Evolutionary conservation across 2,113 vertebrate species (phyloP), one percentile per base, ranked within the genome.

Genomic region (Bubo scandiacus): DNA sequence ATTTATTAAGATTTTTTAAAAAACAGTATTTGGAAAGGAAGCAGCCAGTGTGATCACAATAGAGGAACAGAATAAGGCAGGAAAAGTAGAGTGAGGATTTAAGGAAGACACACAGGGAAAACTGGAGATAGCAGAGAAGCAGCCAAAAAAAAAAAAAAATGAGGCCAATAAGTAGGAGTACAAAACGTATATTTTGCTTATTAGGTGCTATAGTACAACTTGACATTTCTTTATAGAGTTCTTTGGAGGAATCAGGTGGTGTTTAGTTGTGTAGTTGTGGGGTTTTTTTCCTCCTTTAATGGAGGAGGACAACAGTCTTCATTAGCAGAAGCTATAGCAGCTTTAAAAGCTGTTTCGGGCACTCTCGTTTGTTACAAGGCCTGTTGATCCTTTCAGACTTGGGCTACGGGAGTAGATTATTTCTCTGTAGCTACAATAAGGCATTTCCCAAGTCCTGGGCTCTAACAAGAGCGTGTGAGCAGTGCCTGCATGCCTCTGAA

Each of bases 391-490:
- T 70, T 83, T 45, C 68, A 45, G 25, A 62, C 40, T 11, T 52
- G 43, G 67, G 52, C 29, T 71, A 16, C 2, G 0, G 13, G 9
- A 58, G 15, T 1, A 47, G 16, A 19, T 29, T 34, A 49, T 57
- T 81, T 49, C 49, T 92, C 22, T 55, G 14, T 27, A 67, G 23
- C 79, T 49, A 5, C 30, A 29, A 2, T 20, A n/a, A 47, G 55
- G 62, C 1, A 1, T 49, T 58, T 81, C 21, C 47, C 12, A 15
- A 14, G 52, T 15, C 30, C 75, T 10, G 13, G 11, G 18, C 38
- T 42, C n/a, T 17, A 29, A 12, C 8, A 47, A 40, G 67, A 72
- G 34, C 0, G 0, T 11, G 15, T 9, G n/a, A 47, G 61, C n/a
- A 47, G 32, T 15, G 12, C 21, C 54, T 49, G 71, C 34, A 2